A percentile compares a stretch with the other conserved stretches of the same genome.
phyloP scores from a whole-genome alignment of 1,140 invertebrate genomes.

The Macrosteles quadrilineatus region DNA sequence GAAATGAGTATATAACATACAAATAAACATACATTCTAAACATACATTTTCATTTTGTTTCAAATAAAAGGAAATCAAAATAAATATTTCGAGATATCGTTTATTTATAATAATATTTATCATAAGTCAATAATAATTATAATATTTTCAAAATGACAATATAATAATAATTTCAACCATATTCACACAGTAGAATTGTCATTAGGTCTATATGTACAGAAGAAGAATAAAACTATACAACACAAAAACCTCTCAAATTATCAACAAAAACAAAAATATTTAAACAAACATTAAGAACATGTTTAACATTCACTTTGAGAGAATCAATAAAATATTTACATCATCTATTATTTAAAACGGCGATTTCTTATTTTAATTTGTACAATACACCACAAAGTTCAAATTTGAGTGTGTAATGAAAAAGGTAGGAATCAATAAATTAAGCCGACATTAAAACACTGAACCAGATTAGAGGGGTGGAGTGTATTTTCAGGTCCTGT shows the following conservation, averaged over 20 bases:
- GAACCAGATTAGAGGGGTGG: too few relatives aligned
- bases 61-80: too few relatives aligned
- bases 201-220: conserved; percentile 21
- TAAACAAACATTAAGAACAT: conserved; percentile 26
- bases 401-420: not conserved
- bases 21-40: too few relatives aligned
- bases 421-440: not conserved
- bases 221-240: conserved; percentile 19
- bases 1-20: too few relatives aligned
- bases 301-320: conserved; percentile 23
- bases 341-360: conserved; percentile 1
- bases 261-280: conserved; percentile 27
- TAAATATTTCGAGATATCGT: too few relatives aligned
- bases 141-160: conserved; percentile 24
- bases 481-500: too few relatives aligned
- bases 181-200: conserved; percentile 19
- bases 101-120: conserved; percentile 23
- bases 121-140: conserved; percentile 27
- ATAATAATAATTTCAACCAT: conserved; percentile 24
- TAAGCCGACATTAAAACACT: too few relatives aligned
- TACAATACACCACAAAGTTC: conserved; percentile 1
- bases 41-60: too few relatives aligned
- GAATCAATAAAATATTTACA: conserved; percentile 20
- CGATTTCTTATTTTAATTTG: conserved; percentile 10
- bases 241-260: conserved; percentile 22